Conservation (phyloP, 2,888 invertebrate genomes). For the Parascotia fuliginaria region DNA sequence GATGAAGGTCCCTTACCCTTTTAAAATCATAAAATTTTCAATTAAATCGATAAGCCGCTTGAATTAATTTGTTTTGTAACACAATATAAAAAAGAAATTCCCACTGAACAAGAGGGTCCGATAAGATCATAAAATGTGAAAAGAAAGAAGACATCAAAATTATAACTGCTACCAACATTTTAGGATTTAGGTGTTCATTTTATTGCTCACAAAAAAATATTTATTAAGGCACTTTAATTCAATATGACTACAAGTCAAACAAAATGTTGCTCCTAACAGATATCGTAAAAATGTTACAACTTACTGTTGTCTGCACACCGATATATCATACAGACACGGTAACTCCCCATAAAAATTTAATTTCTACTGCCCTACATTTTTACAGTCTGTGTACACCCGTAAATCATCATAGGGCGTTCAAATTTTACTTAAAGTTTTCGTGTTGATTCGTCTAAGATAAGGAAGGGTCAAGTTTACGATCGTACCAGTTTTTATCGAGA, state of each 20-base stretch:
- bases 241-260: constrained; percentile 45
- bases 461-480: constrained; percentile 78
- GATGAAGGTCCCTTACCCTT: too few relatives aligned
- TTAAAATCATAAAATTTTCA: too few relatives aligned
- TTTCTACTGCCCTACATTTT: constrained; percentile 73
- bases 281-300: constrained; percentile 52
- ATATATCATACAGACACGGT: too few relatives aligned
- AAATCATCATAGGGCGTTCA: constrained; percentile 66
- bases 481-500: constrained; percentile 78
- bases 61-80: too few relatives aligned
- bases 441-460: constrained; percentile 75
- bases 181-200: constrained; percentile 12
- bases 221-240: too few relatives aligned
- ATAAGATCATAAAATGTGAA: too few relatives aligned
- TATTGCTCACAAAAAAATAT: constrained; percentile 26
- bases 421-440: constrained; percentile 57
- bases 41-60: too few relatives aligned
- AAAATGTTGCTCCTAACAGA: constrained; percentile 43
- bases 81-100: too few relatives aligned
- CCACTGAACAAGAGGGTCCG: too few relatives aligned
- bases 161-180: too few relatives aligned
- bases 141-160: too few relatives aligned
- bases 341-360: constrained; percentile 69
- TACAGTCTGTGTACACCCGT: constrained; percentile 61
- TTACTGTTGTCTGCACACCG: too few relatives aligned